phyloP scores from a whole-genome alignment of 2,113 vertebrate species.

The Recurvirostra avosetta region DNA sequence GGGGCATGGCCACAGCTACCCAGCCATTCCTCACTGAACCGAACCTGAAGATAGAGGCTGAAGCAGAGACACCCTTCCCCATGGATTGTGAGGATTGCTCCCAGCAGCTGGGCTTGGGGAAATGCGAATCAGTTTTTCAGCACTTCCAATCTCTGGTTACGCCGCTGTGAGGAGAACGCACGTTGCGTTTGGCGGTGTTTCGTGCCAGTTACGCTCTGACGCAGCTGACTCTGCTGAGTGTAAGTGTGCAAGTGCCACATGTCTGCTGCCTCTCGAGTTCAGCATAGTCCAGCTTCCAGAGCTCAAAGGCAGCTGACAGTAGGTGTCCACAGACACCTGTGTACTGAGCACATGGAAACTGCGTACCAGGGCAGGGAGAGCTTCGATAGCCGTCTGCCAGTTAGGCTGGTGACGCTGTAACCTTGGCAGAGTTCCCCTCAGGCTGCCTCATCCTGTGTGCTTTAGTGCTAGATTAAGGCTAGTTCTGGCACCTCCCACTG shows the following conservation, averaged over 20 bases:
- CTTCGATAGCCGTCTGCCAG: background rate
- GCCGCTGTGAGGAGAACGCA: accelerated
- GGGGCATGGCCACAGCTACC: accelerated
- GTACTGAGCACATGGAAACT: background rate
- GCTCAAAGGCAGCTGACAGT: background rate
- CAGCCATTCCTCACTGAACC: background rate
- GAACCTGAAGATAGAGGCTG: background rate
- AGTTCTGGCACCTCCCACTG: background rate
- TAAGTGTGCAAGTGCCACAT: background rate
- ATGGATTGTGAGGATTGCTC: background rate
- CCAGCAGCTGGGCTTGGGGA: background rate
- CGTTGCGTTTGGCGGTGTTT: accelerated
- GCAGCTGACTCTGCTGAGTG: background rate
- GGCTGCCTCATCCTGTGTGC: background rate
- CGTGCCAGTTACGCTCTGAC: background rate
- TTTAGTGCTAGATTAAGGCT: background rate
- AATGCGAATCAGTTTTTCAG: background rate
- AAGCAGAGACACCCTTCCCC: background rate
- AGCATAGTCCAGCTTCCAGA: background rate
- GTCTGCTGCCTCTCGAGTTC: background rate
- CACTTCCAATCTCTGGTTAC: accelerated
- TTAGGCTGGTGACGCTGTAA: background rate
- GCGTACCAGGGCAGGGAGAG: accelerated
- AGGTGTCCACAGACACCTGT: background rate
- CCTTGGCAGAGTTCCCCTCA: background rate